Conservation (phyloP, 1,140 invertebrate genomes). For the Bursaphelenchus mucronatus region DNA sequence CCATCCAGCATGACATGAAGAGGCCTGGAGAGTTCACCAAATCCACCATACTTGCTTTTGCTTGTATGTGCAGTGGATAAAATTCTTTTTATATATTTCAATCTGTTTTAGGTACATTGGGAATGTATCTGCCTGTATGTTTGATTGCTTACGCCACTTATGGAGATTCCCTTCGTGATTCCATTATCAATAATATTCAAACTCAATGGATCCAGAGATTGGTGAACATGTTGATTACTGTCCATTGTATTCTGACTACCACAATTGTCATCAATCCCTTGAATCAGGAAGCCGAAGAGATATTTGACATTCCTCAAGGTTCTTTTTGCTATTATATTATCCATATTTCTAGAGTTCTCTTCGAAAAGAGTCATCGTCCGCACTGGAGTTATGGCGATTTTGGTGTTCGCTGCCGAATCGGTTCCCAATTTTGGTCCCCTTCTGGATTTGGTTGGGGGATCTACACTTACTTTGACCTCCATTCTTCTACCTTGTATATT, state of each 20-base stretch:
- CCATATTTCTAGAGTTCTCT: conserved; percentile 71
- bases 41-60: conserved; percentile 61
- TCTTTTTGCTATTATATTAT: neutral
- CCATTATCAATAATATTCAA: conserved; percentile 56
- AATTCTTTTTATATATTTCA: conserved; percentile 22
- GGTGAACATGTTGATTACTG: conserved; percentile 57
- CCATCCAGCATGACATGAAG: conserved; percentile 65
- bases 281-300: conserved; percentile 58
- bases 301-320: conserved; percentile 56
- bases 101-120: conserved; percentile 48
- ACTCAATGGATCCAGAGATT: conserved; percentile 52
- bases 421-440: conserved; percentile 81
- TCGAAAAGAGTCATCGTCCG: conserved; percentile 73
- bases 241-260: conserved; percentile 56
- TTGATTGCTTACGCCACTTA: conserved; percentile 55
- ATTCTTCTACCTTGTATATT: conserved; percentile 61
- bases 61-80: conserved; percentile 48
- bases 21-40: conserved; percentile 62
- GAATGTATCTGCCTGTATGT: conserved; percentile 54
- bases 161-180: conserved; percentile 55
- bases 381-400: conserved; percentile 68
- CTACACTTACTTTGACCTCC: conserved; percentile 70
- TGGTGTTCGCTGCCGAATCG: conserved; percentile 74
- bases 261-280: conserved; percentile 59
- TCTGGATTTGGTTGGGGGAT: conserved; percentile 79